A percentile compares a stretch with the other conserved stretches of the same genome.
Conservation (phyloP, 2,888 invertebrate species). For the Dicyrtoma fusca region DNA sequence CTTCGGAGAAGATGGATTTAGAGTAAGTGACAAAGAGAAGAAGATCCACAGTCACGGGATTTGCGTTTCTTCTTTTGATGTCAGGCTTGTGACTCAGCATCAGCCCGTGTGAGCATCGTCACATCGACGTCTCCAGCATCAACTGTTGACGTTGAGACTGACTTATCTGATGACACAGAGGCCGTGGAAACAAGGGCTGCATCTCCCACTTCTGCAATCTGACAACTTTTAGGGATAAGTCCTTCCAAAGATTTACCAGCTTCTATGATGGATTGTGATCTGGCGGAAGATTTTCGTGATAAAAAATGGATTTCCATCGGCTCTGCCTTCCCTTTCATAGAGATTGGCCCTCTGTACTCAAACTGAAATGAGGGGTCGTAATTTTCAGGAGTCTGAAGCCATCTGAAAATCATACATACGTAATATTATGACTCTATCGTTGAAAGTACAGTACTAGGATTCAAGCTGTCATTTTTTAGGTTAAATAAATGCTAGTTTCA, state of each 20-base stretch:
- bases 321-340: conserved; percentile 91
- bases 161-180: conserved; percentile 15
- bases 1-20: too few species aligned
- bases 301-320: conserved; percentile 94
- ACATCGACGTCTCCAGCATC: conserved; percentile 41
- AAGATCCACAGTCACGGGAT: conserved; percentile 54
- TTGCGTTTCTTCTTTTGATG: conserved; percentile 57
- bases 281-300: conserved; percentile 59
- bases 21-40: conserved; percentile 52
- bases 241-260: not conserved
- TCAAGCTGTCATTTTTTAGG: not conserved
- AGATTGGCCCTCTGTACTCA: conserved; percentile 82
- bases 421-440: too few species aligned
- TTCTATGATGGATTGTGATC: not conserved
- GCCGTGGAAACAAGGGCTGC: not conserved
- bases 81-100: conserved; percentile 48
- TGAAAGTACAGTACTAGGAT: too few species aligned
- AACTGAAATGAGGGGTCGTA: conserved; percentile 81
- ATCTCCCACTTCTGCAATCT: too few species aligned
- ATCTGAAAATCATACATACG: too few species aligned
- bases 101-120: conserved; percentile 37
- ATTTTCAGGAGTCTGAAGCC: conserved; percentile 65
- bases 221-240: too few species aligned
- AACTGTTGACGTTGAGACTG: conserved; percentile 12
- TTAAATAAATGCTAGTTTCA: too few species aligned